A percentile compares a stretch with the other conserved stretches of the same genome.
These are phyloP conservation scores for Eristalis intricaria DNA, from an alignment of 2,888 invertebrate species.

Conservation along the genomic window DNA sequence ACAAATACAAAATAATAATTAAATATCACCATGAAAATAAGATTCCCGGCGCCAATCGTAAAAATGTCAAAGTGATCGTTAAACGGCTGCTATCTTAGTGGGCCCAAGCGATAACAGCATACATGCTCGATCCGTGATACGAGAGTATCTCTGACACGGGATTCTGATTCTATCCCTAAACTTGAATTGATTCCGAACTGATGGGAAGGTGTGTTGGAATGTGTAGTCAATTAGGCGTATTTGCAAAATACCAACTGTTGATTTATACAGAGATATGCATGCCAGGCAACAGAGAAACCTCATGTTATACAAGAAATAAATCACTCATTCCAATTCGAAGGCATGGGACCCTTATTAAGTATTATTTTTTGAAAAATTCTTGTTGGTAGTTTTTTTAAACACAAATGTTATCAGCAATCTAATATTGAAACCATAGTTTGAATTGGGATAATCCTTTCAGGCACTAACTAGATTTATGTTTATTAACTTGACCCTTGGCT, in stretches of 20 bases:
- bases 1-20: constrained; percentile 67
- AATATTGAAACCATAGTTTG: constrained; percentile 27
- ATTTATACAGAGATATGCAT: neutral
- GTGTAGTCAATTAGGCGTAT: constrained; percentile 20
- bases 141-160: constrained; percentile 52
- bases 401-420: constrained; percentile 46
- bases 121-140: constrained; percentile 45
- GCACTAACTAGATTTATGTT: constrained; percentile 38
- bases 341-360: neutral
- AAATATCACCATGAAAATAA: constrained; percentile 73
- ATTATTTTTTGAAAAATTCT: neutral
- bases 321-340: constrained; percentile 5
- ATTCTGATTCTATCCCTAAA: constrained; percentile 24
- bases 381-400: constrained; percentile 19
- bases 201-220: constrained; percentile 37
- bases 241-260: constrained; percentile 1
- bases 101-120: constrained; percentile 47
- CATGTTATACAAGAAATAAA: constrained; percentile 4
- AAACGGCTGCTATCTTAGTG: constrained; percentile 62
- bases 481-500: constrained; percentile 53
- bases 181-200: constrained; percentile 9
- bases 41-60: constrained; percentile 78
- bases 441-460: constrained; percentile 53
- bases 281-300: neutral
- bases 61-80: constrained; percentile 74